Evolutionary conservation across 1,140 invertebrate species (phyloP).

Genomic region (Dendrolimus kikuchii): DNA sequence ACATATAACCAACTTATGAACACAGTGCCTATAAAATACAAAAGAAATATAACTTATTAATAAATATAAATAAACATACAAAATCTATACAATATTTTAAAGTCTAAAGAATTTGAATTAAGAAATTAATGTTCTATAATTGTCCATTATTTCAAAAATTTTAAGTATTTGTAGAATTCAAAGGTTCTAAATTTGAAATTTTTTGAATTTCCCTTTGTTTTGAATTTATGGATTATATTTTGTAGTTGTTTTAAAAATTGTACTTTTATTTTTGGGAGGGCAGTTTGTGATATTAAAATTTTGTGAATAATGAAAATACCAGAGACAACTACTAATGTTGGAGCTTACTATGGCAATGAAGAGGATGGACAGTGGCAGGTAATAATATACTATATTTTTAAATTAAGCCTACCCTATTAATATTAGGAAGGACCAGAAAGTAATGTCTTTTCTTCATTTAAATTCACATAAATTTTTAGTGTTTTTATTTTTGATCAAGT

Average conservation of each 20-base stretch:
- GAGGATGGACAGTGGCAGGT: constrained; percentile 63
- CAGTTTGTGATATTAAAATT: constrained; percentile 20
- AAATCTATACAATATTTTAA: neutral
- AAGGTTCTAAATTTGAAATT: no score
- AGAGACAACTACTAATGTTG: constrained; percentile 49
- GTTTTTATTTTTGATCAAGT: no score
- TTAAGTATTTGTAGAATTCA: no score
- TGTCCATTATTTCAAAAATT: no score
- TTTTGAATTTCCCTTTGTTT: no score
- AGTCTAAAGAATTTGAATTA: neutral
- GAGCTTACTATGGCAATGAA: constrained; percentile 60
- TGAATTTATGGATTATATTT: neutral
- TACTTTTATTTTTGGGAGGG: constrained; percentile 20
- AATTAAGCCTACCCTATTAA: no score
- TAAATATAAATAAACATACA: neutral
- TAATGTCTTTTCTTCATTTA: no score
- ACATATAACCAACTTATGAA: constrained; percentile 23
- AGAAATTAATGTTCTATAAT: no score
- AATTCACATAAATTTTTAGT: no score
- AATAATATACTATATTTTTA: neutral
- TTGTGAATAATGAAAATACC: constrained; percentile 59
- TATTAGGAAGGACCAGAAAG: no score
- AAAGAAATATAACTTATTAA: constrained; percentile 3
- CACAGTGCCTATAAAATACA: constrained; percentile 28
- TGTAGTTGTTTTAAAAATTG: constrained; percentile 4